Base-by-base conservation (phyloP, 2,888 invertebrate species). In the Ypsolopha scabrella region DNA sequence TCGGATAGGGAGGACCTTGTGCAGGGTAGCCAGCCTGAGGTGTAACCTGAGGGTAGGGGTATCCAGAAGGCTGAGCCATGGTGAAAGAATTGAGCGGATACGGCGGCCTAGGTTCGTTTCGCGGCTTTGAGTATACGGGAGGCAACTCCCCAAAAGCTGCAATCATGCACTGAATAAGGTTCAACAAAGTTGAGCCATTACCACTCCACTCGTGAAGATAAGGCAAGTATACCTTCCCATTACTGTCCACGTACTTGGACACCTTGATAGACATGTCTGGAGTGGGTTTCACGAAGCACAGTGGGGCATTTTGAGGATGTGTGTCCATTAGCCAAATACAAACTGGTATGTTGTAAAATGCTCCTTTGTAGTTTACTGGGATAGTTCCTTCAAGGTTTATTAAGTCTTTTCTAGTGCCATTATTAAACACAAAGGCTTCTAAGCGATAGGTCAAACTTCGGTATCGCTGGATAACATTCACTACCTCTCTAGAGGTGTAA, bases 321-420 rank as follows among this genome's bases (percentile, higher is more conserved):
- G 97, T 98, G 70, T 99, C 97, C 92, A 97, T 93, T 49, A 99
- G 73, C 96, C 97, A 99, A 65, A 99, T 93, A 70, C 94, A 94
- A 41, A 99, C 91, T 10, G 99, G 99, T 75, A 99, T 99, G 82
- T 99, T 96, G 81, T 99, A 99, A 46, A 88, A 90, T 53, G 89
- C 87, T 82, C 96, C 94, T 90, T 94, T 96, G 72, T 94, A 98
- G 51, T 89, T 88, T 1, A 98, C 96, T 44, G 98, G 98, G 65
- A 98, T 95, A 7, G 98, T 98, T 51, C 98, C 98, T 68, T 92
- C 90, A 51, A 98, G 86, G 72, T 93, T 94, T 41, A 97, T 88
- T 58, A 98, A 83, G 52, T 95, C 93, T 75, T 93, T 94, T 44
- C 89, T 86, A 1, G 88, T 88, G 43, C 97, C 97, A 89, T 97